Percentiles rank a stretch among this genome's conserved stretches.
These are phyloP conservation scores for Lucifuga dentata DNA, from an alignment of 2,113 vertebrate species.

Conservation along the genomic window DNA sequence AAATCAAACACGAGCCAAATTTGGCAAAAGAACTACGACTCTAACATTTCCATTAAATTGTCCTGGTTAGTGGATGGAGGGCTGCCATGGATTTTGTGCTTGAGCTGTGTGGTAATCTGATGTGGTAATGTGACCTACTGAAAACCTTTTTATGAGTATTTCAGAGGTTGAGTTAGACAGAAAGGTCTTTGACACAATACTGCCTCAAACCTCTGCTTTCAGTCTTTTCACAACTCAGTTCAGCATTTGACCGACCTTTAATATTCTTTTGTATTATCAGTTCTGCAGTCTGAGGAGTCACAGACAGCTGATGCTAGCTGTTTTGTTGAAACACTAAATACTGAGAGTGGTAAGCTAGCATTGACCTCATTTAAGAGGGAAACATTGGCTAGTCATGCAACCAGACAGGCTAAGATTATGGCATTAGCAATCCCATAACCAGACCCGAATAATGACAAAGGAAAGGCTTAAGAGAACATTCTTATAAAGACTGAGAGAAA, in stretches of 20 bases:
- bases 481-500: background rate
- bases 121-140: slow-evolving; percentile 14
- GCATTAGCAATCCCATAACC: slow-evolving; percentile 38
- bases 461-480: slow-evolving; percentile 24
- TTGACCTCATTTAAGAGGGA: slow-evolving; percentile 33
- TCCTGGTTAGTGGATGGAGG: background rate
- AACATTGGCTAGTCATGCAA: background rate
- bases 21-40: too few relatives aligned
- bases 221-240: background rate
- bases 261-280: background rate
- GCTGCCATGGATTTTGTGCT: background rate
- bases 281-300: slow-evolving; percentile 7
- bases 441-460: slow-evolving; percentile 28
- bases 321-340: slow-evolving; percentile 22
- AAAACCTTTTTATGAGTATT: background rate
- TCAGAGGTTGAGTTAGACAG: too few relatives aligned
- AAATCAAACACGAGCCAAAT: background rate
- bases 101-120: background rate
- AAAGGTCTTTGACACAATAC: background rate
- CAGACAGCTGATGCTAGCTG: background rate
- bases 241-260: background rate
- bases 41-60: too few relatives aligned
- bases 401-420: slow-evolving; percentile 17
- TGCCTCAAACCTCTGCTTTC: background rate
- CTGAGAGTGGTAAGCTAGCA: background rate